Conservation (phyloP, 2,888 invertebrate species). For the Caenorhabditis wallacei region DNA sequence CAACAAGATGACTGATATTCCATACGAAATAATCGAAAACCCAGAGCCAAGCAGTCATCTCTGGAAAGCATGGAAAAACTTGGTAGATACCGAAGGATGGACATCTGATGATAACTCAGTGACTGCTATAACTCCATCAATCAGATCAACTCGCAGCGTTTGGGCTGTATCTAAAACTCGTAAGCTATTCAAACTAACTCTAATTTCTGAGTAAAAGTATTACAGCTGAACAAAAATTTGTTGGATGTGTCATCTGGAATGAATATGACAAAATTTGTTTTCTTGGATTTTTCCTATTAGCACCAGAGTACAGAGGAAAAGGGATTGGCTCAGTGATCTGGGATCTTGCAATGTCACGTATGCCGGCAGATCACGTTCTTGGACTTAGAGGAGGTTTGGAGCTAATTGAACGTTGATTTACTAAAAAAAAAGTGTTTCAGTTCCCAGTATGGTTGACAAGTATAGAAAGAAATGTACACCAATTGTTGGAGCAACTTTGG, state of each 20-base stretch:
- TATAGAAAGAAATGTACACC: constrained; percentile 63
- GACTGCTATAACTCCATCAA: constrained; percentile 63
- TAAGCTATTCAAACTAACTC: constrained; percentile 41
- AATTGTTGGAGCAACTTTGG: constrained; percentile 50
- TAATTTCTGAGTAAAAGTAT: too few species aligned
- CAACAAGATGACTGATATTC: constrained; percentile 20
- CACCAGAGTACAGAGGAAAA: constrained; percentile 65
- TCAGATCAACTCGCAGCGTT: constrained; percentile 63
- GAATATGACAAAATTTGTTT: constrained; percentile 68
- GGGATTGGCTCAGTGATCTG: constrained; percentile 69
- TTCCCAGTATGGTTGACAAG: constrained; percentile 60
- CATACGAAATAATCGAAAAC: constrained; percentile 53
- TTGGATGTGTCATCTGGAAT: constrained; percentile 71
- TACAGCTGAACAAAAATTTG: constrained; percentile 45
- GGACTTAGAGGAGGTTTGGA: constrained; percentile 65
- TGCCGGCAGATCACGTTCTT: constrained; percentile 58
- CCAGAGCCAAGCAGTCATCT: constrained; percentile 50
- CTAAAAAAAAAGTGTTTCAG: constrained; percentile 26
- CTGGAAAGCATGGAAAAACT: constrained; percentile 65
- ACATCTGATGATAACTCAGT: constrained; percentile 70
- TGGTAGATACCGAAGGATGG: constrained; percentile 69
- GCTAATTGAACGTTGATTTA: background rate
- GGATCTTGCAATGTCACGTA: constrained; percentile 63
- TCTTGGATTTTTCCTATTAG: constrained; percentile 68
- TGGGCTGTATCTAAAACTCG: constrained; percentile 64